phyloP scores from a whole-genome alignment of 2,797 vertebrate genomes.

The Hypotaenidia philippensis region DNA sequence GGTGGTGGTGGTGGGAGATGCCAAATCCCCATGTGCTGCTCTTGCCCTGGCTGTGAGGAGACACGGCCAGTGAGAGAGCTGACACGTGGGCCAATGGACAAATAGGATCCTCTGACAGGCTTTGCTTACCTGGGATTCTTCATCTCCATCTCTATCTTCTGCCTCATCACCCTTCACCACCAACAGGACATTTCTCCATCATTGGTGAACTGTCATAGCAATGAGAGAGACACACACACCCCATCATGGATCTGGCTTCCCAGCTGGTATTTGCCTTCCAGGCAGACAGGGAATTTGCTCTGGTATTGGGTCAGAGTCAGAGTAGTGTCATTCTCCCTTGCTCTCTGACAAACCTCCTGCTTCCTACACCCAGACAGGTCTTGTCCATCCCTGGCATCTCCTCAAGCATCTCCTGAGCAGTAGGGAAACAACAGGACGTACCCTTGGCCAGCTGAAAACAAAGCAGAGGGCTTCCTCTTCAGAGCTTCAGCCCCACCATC shows the following conservation, averaged over 20 bases:
- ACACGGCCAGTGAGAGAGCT: accelerated
- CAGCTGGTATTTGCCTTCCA: background rate
- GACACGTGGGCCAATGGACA: background rate
- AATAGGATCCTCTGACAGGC: background rate
- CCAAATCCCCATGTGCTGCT: background rate
- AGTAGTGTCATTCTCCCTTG: accelerated
- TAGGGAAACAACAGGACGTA: background rate
- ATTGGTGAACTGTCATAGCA: background rate
- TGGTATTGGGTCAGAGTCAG: background rate
- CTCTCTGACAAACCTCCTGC: background rate
- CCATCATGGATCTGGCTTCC: background rate
- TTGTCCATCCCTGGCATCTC: background rate
- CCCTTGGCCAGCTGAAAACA: background rate
- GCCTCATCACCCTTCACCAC: background rate
- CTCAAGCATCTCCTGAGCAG: background rate
- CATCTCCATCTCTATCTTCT: background rate
- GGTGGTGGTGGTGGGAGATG: background rate
- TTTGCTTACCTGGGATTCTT: background rate
- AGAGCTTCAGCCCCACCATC: background rate
- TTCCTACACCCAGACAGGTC: background rate
- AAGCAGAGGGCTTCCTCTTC: background rate
- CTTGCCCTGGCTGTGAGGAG: background rate
- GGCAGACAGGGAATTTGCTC: background rate
- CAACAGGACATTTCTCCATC: background rate
- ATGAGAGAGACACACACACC: background rate